Percentiles rank a stretch among this genome's conserved stretches.
phyloP scores from a whole-genome alignment of 92 coral and sea anemone species.

The Zoanthus solanderi region DNA sequence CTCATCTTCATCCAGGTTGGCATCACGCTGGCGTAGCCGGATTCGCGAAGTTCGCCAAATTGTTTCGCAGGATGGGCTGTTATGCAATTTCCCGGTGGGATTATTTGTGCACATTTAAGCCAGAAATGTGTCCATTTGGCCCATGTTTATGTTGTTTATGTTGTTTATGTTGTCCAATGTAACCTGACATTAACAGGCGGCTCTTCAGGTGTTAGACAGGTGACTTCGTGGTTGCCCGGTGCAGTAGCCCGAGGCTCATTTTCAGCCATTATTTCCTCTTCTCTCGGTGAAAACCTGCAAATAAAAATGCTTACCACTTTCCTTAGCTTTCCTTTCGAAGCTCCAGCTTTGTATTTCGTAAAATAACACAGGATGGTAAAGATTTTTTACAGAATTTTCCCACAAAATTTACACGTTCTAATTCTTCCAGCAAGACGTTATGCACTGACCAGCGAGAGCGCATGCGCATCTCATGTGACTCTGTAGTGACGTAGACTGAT shows the following conservation, averaged over 20 bases:
- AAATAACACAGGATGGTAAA: conserved; percentile 5
- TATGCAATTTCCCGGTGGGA: background rate
- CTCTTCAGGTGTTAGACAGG: conserved; percentile 3
- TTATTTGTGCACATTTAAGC: conserved; percentile 31
- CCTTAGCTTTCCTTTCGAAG: background rate
- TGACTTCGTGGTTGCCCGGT: background rate
- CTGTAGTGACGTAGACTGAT: conserved; percentile 40
- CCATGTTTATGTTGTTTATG: conserved; percentile 5
- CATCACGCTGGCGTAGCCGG: background rate
- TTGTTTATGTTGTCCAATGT: conserved; percentile 38
- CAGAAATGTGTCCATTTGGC: conserved; percentile 43
- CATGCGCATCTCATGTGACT: conserved; percentile 49
- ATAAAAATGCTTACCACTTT: background rate
- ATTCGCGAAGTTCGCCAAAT: background rate
- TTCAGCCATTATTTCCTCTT: background rate
- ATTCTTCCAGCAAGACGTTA: conserved; percentile 22
- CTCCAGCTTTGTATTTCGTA: background rate
- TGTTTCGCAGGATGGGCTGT: conserved; percentile 15
- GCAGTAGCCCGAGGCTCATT: background rate
- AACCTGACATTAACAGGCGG: conserved; percentile 22
- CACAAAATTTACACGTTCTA: background rate
- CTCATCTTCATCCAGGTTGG: background rate
- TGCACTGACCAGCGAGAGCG: conserved; percentile 21
- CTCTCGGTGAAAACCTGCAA: background rate
- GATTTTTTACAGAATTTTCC: background rate